Conservation (phyloP, 92 coral and sea anemone species). For the Blastomussa wellsi region DNA sequence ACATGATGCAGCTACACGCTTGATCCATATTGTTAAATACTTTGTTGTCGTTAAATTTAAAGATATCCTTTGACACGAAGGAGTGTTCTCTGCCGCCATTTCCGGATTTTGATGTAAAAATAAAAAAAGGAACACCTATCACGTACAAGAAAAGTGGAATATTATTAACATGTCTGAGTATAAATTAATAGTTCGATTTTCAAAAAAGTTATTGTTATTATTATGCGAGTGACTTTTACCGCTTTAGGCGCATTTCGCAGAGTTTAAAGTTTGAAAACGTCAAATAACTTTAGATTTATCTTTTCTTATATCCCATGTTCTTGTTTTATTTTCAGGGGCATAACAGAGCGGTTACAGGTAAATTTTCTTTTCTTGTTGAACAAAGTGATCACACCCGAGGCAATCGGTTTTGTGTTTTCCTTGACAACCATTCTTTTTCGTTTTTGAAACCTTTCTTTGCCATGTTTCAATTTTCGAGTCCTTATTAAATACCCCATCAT, state of each 20-base stretch:
- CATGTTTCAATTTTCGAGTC: background rate
- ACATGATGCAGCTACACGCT: background rate
- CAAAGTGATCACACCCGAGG: background rate
- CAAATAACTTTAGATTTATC: background rate
- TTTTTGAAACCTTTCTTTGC: background rate
- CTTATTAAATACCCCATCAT: no score
- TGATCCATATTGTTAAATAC: background rate
- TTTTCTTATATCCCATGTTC: background rate
- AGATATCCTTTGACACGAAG: background rate
- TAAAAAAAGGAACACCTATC: background rate
- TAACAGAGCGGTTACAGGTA: conserved; percentile 61
- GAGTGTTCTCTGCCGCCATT: background rate
- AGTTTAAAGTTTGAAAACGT: background rate
- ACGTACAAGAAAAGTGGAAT: background rate
- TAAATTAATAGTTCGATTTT: background rate
- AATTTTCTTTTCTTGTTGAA: background rate
- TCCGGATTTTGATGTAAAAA: background rate
- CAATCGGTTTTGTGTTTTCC: background rate
- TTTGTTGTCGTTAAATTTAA: background rate
- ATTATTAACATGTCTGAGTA: background rate
- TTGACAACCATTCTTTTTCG: background rate
- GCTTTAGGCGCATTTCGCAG: background rate
- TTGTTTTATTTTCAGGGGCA: conserved; percentile 39
- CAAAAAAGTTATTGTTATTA: background rate
- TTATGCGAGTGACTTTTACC: background rate